Conservation (phyloP, 2,888 invertebrate species). For the Amiota communis region DNA sequence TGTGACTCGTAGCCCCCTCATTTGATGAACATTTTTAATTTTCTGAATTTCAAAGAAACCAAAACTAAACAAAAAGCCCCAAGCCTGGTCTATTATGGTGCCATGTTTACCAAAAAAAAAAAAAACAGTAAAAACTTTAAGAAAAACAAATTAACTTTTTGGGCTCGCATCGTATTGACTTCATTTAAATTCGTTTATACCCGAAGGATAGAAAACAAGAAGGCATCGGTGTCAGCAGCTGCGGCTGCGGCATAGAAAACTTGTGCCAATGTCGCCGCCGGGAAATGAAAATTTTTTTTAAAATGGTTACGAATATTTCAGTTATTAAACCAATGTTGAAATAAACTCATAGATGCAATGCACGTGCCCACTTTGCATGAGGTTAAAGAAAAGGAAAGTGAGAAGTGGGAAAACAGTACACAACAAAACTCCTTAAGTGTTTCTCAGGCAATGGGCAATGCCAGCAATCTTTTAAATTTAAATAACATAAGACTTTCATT, state of each 20-base stretch:
- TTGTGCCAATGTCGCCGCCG: neutral
- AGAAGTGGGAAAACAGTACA: neutral
- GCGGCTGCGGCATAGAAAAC: too few species aligned
- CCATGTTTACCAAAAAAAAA: neutral
- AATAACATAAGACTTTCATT: neutral
- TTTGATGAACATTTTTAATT: too few species aligned
- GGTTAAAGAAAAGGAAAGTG: neutral
- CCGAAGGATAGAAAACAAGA: neutral
- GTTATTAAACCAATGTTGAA: conserved; percentile 8
- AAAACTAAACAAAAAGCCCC: neutral
- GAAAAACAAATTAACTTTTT: conserved; percentile 19
- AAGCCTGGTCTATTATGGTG: neutral
- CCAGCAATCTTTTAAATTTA: too few species aligned
- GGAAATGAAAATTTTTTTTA: conserved; percentile 17
- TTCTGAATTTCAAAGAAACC: too few species aligned
- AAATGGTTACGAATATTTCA: conserved; percentile 20
- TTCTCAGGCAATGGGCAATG: neutral
- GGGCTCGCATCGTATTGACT: neutral
- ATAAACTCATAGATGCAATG: conserved; percentile 4
- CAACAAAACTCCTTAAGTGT: neutral
- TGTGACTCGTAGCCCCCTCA: too few species aligned
- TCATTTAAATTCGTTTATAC: neutral
- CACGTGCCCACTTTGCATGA: neutral
- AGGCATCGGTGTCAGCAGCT: neutral
- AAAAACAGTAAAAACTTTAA: neutral